Base-by-base conservation (phyloP, 2,113 vertebrate species). In the Ceyx margarethae region DNA sequence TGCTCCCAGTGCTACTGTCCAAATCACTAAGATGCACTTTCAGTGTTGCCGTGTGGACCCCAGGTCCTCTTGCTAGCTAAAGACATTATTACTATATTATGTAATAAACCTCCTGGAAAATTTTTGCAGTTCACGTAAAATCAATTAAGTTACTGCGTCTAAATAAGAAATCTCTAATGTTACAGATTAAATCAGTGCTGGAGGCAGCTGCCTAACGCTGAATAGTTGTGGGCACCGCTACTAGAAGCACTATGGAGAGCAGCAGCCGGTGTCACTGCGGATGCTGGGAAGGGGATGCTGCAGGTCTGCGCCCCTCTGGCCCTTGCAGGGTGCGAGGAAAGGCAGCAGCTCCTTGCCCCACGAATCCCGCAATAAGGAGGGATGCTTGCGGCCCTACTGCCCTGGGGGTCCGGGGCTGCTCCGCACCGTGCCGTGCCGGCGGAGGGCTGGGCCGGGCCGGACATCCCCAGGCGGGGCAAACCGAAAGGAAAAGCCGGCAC, bases 171-270 rank as follows among this genome's bases (percentile, higher is more conserved):
- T 23, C 21, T 29, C 25, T 25, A 17, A 21, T 0, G 25, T 31
- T 4, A 71, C 1, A 13, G 53, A 15, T 11, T 8, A 26, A 15
- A 16, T 2, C 53, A 4, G 14, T 1, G 60, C 54, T 1, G 66
- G 26, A 16, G 50, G 69, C 51, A 13, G 33, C 3, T 5, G 37
- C 67, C 53, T 3, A 11, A 3, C 51, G 3, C 0, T 0, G 2
- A 1, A 8, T 0, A 17, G 14, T 43, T 6, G 69, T 3, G 21
- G 2, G 26, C 35, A 5, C 6, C 18, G 4, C 40, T 23, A 0
- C 78, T 15, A 3, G 9, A 16, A 25, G 31, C 73, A 0, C 50
- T 1, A 9, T 0, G 48, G 17, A 4, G 20, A 7, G 33, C 35
- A 19, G 65, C 4, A 4, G 10, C 1, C 12, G 31, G 4, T 13